Evolutionary conservation across 2,113 vertebrate species (phyloP), one percentile per base, ranked within the genome.

Genomic region (crab-eating macaque (Macaca fascicularis)): DNA sequence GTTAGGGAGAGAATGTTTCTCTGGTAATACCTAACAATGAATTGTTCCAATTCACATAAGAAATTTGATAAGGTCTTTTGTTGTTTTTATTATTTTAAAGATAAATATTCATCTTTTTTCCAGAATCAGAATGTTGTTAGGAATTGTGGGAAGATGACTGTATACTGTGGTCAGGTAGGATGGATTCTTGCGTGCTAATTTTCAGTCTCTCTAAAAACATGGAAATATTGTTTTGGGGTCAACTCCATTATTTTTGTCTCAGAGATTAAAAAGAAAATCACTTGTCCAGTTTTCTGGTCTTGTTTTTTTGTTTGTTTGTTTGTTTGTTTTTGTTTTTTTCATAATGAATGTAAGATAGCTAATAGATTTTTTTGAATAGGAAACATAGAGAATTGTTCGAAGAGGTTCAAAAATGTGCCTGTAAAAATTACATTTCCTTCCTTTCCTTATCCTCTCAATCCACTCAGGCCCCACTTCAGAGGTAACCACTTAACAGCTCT

Each of bases 191-290:
- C 5, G 45, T 19, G 6, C 7, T 32, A 6, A 55, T 82, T 30
- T 64, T n/a, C 48, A 69, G 38, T 45, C n/a, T 69, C 32, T 72
- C 55, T 81, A 4, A 78, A 84, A 74, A 50, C n/a, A 4, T n/a
- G 50, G 50, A 48, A 38, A 35, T 25, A 55, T 23, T 86, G 40
- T 74, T 81, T 81, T 48, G 22, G 38, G 67, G 23, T 82, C 40
- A 70, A 38, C 38, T 89, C 48, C 43, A 83, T 79, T 85, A 79
- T 88, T 88, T 94, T 96, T 94, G 35, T 35, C 3, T 96, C 17
- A 67, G 40, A 40, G 27, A 76, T 69, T 45, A 32, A 81, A 45
- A 52, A 61, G 23, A 94, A 64, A 57, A 61, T 19, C 22, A 64
- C 32, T 35, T 22, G 55, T 61, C 16, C 64, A 35, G 32, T 89